Percentiles rank a stretch among this genome's conserved stretches.
These are phyloP conservation scores for Discoglossus pictus DNA, from an alignment of 2,797 vertebrate genomes.

Conservation along the genomic window DNA sequence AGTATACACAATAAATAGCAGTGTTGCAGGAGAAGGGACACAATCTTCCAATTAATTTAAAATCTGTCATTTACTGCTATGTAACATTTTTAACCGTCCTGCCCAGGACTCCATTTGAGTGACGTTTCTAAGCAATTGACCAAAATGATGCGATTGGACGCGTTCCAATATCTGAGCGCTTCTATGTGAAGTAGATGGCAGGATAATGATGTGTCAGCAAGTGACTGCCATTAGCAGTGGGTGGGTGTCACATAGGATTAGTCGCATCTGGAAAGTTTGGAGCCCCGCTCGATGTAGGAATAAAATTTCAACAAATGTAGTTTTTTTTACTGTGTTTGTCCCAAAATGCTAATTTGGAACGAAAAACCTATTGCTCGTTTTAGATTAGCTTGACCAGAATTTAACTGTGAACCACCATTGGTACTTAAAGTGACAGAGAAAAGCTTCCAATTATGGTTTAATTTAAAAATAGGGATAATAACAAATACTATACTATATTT, in stretches of 20 bases:
- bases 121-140: constrained; percentile 4
- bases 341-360: too few species aligned
- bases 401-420: too few species aligned
- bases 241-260: constrained; percentile 15
- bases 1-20: background rate
- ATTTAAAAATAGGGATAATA: too few species aligned
- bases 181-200: background rate
- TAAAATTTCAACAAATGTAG: background rate
- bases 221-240: background rate
- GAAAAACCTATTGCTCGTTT: too few species aligned
- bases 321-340: constrained; percentile 2
- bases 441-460: too few species aligned
- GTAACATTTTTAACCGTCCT: background rate
- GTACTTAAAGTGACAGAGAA: too few species aligned
- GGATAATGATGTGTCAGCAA: constrained; percentile 27
- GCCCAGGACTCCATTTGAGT: background rate
- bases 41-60: constrained; percentile 6
- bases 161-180: background rate
- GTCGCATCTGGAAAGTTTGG: background rate
- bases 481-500: too few species aligned
- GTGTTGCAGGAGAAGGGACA: background rate
- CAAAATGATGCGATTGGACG: constrained; percentile 11
- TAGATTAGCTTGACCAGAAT: too few species aligned
- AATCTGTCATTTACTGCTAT: constrained; percentile 3
- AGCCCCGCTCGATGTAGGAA: background rate